Conservation (phyloP, 2,113 vertebrate genomes). For the Podarcis raffonei region DNA sequence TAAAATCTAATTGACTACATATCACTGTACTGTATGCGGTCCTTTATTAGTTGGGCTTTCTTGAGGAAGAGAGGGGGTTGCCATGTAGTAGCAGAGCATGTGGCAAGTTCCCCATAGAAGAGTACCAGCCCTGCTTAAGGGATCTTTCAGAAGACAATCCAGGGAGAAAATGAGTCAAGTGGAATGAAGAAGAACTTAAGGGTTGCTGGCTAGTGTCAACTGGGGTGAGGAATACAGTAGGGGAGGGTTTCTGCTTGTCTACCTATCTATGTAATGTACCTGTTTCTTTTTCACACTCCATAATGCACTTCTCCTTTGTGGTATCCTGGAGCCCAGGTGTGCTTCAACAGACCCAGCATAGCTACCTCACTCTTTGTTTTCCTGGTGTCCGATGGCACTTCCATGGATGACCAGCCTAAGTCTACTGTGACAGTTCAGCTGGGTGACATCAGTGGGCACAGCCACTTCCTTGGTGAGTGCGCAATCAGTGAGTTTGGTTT, state of each 20-base stretch:
- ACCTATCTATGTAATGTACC: not conserved
- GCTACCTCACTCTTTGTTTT: slow-evolving; percentile 88
- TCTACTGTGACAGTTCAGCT: slow-evolving; percentile 81
- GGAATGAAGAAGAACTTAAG: not conserved
- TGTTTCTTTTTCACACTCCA: slow-evolving; percentile 9
- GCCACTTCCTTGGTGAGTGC: slow-evolving; percentile 86
- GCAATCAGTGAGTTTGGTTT: not conserved
- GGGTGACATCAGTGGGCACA: slow-evolving; percentile 77
- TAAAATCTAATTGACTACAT: not conserved
- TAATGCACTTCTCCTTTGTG: not conserved
- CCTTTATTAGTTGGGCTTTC: not conserved
- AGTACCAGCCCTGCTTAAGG: not conserved
- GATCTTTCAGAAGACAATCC: not conserved
- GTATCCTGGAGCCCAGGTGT: slow-evolving; percentile 77
- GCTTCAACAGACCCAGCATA: slow-evolving; percentile 83
- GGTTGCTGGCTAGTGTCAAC: not conserved
- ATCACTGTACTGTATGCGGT: not conserved
- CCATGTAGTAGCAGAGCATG: not conserved
- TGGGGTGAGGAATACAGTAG: not conserved
- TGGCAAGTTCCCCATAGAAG: not conserved
- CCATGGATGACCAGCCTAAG: slow-evolving; percentile 72
- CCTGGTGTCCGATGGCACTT: slow-evolving; percentile 83
- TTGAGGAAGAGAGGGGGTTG: not conserved
- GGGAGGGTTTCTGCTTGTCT: not conserved
- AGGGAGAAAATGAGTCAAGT: not conserved